A percentile compares a stretch with the other conserved stretches of the same genome.
These are phyloP conservation scores for Helarctos malayanus DNA, from an alignment of 2,797 vertebrate species.

Conservation along the genomic window DNA sequence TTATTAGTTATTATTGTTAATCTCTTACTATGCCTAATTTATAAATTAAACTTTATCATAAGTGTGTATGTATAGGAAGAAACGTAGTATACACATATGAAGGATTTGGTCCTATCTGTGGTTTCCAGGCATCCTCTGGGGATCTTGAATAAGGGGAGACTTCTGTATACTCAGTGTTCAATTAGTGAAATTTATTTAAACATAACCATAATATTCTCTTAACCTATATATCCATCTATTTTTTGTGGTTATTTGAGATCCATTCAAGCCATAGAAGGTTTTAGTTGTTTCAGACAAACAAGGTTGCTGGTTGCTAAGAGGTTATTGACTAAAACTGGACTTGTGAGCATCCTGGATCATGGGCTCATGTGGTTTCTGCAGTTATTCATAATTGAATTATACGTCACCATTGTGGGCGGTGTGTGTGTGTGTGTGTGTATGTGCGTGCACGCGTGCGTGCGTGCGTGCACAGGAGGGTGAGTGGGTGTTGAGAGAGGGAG, in stretches of 20 bases:
- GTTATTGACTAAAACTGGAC: slow-evolving; percentile 33
- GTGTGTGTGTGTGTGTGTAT: background rate
- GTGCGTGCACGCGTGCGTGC: background rate
- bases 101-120: background rate
- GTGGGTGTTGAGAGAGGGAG: background rate
- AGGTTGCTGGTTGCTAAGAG: background rate
- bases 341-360: background rate
- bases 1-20: background rate
- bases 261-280: slow-evolving; percentile 58
- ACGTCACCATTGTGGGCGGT: background rate
- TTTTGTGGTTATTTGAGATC: background rate
- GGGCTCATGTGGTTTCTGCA: slow-evolving; percentile 53
- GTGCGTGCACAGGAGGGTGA: fast-evolving
- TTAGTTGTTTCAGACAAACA: slow-evolving; percentile 43
- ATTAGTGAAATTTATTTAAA: background rate
- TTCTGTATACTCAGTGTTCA: background rate
- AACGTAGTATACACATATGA: background rate
- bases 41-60: background rate
- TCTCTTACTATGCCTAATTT: background rate
- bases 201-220: background rate
- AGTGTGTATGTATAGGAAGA: background rate
- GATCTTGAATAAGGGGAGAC: background rate
- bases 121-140: background rate
- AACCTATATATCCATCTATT: background rate
- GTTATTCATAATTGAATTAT: slow-evolving; percentile 46